Evolutionary conservation across 2,888 invertebrate genomes (phyloP), one percentile per base, ranked within the genome.

Genomic region (Drosophila prostipennis): DNA sequence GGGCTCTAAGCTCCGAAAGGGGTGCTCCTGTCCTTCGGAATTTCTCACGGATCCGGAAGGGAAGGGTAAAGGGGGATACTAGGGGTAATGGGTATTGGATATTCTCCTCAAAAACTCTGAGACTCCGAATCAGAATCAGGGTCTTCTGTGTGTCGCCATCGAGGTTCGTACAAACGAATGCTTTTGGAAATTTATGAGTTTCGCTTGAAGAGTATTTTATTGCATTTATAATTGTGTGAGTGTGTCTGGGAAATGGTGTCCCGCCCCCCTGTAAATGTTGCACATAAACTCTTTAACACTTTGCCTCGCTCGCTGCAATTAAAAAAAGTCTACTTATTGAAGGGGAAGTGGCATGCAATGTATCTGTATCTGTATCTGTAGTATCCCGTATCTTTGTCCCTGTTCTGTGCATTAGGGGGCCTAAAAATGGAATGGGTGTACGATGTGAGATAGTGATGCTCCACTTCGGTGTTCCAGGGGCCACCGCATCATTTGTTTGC

Each of bases 201-300:
- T 89, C 80, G 89, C 87, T 90, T 82, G 87, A 89, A 89, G 82
- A 89, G 89, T 89, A 90, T 90, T 89, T 90, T 90, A 89, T 89
- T 82, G 87, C 90, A 77, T 86, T 88, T 89, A 81, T 89, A 87
- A 90, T 89, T 86, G 83, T 80, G 76, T 78, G 77, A 52, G 65
- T 59, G 74, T 64, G 63, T 64, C 58, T 84, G 89, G 87, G 84
- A 84, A 84, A 88, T 87, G 77, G 75, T 76, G 76, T 72, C 69
- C 42, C 76, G 46, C 46, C 43, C 40, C 56, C 64, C 74, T 53
- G 76, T 89, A 85, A 89, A 89, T 87, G 90, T 85, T 83, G 89
- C 89, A 84, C 90, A 90, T 89, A 90, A 90, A 90, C 89, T 89
- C 89, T 89, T 89, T 89, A 89, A 89, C 90, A 89, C 89, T 89